Evolutionary conservation across 2,888 invertebrate species (phyloP), one percentile per base, ranked within the genome.

Genomic region (Meloe dianella): DNA sequence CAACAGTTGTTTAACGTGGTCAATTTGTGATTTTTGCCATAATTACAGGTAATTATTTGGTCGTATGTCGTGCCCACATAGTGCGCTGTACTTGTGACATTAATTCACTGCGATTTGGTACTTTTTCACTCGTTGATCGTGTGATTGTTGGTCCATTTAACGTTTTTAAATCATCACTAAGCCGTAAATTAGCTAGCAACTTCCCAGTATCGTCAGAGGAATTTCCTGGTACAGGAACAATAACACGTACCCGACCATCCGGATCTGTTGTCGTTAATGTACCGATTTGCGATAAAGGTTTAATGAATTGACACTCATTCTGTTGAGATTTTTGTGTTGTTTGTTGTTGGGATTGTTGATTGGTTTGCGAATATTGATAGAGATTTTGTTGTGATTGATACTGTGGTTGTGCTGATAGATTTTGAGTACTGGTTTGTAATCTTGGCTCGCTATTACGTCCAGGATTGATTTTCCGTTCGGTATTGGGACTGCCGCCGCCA

Each of bases 51-150:
- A 17, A 30, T 85, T 84, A 94, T 84, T 94, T 95, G 35, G 94
- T 95, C 30, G 95, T 95, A 80, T 95, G 95, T 75, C 95, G 87
- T 22, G 94, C 93, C 94, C 94, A 95, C 70, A 91, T 89, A 8
- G 92, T 90, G 73, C 94, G 87, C 78, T 91, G 91, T 74, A 95
- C 89, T 75, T 94, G 92, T 27, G 90, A 90, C 92, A 94, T 93
- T 81, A 94, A 87, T 80, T 94, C 94, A 83, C 92, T 94, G 63
- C 93, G 89, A 79, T 94, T 92, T 6, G 94, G 93, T 68, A 94
- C 91, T 82, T 93, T 92, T 78, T 94, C 95, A 84, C 94, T 94
- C 32, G 94, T 94, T 59, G 92, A 91, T 73, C 95, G 87, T 0
- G 90, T 90, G 71, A 92, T 92, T 6, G 89, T 86, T 2, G 89